These are phyloP conservation scores for Tanaodytes sp. DNA, from an alignment of 2,888 invertebrate species.

Conservation along the genomic window DNA sequence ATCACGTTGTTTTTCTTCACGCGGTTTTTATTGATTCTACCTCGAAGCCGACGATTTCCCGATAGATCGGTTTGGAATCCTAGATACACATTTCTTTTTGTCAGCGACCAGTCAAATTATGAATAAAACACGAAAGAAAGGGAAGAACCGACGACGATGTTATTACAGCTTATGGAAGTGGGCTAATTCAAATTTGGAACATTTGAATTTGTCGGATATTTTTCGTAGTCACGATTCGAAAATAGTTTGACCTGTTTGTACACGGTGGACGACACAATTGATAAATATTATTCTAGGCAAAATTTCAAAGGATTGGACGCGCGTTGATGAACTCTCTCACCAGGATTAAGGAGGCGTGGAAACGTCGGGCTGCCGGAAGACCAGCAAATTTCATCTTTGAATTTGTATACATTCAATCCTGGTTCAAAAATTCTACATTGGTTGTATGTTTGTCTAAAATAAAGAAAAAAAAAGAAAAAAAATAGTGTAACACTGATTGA, in stretches of 20 bases:
- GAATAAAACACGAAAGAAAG: conserved; percentile 26
- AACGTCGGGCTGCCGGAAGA: conserved; percentile 34
- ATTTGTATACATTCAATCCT: conserved; percentile 32
- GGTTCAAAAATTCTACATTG: conserved; percentile 28
- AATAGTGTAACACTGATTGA: too few species aligned
- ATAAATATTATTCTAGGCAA: conserved; percentile 70
- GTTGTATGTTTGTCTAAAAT: too few species aligned
- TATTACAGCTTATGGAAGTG: conserved; percentile 42
- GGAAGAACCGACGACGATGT: conserved; percentile 18
- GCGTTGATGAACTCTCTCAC: conserved; percentile 65
- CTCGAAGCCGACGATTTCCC: too few species aligned
- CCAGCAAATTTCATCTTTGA: conserved; percentile 34
- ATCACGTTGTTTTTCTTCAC: too few species aligned
- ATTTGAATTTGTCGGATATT: conserved; percentile 29
- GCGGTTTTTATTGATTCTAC: too few species aligned
- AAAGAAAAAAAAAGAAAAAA: too few species aligned
- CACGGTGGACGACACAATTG: conserved; percentile 69
- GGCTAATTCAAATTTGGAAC: conserved; percentile 23
- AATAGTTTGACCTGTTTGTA: conserved; percentile 69
- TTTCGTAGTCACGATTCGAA: conserved; percentile 56
- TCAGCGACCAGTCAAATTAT: conserved; percentile 11
- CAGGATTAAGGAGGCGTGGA: conserved; percentile 64
- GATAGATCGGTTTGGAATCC: too few species aligned
- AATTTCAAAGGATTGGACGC: conserved; percentile 59
- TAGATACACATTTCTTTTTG: too few species aligned